Base-by-base conservation (phyloP, 2,113 vertebrate species). In the Cinclus mexicanus region DNA sequence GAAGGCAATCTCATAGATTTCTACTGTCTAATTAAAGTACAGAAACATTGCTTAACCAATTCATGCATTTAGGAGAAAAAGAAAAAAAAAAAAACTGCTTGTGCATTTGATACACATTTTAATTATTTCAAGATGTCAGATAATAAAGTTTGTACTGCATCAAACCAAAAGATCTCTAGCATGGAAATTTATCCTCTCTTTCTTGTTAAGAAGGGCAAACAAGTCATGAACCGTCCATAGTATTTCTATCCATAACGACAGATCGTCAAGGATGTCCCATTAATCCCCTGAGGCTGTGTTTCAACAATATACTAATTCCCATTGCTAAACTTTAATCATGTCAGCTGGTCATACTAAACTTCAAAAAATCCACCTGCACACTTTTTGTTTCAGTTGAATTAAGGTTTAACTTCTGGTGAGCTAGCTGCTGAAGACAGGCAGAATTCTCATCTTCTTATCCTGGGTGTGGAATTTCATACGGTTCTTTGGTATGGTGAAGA, bases 1-100 rank as follows among this genome's bases (percentile, higher is more conserved):
- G 71, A 93, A 94, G 74, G 64, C 83, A 93, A 59, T 47, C 65
- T 94, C 68, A 89, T 91, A 90, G 96, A 96, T 95, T 97, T 95
- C 93, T 89, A 82, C n/a, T 81, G 83, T 87, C 89, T 95, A 95
- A 94, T 97, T 96, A 97, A 91, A 93, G 83, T 64, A 90, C 67
- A 96, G 83, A 95, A 57, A 46, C 60, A 72, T 87, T 72, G 60
- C 59, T 93, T 96, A 94, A 52, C 78, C 49, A 68, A 46, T 55
- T 68, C 53, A 64, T 46, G 9, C 71, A 90, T 87, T 85, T 53
- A 77, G 67, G 70, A 37, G 39, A 50, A 83, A 59, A 53, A 47
- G 4, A 2, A 16, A n/a, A 65, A 61, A 25, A n/a, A 33, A 42
- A 29, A 44, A 15, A 8, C 14, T 44, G 4, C 50, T 87, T 57